Evolutionary conservation across 2,797 vertebrate species (phyloP).

Genomic region (Rhinoraja longicauda): DNA sequence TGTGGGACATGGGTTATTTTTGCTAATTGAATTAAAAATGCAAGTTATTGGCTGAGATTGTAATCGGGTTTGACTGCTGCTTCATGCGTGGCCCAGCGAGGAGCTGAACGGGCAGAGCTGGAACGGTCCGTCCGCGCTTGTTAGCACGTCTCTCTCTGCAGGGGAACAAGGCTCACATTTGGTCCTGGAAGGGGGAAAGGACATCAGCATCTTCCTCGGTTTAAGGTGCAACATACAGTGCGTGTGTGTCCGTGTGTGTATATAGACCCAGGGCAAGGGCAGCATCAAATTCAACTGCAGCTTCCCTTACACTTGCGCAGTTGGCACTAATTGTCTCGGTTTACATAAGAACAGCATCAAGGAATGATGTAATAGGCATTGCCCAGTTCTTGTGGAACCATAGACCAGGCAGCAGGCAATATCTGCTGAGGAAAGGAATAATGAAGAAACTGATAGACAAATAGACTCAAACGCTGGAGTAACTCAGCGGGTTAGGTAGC

Average conservation of each 20-base stretch:
- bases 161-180: not conserved
- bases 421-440: not conserved
- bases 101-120: not conserved
- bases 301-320: not conserved
- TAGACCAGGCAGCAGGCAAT: not conserved
- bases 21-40: conserved; percentile 33
- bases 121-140: not conserved
- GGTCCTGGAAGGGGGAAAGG: not conserved
- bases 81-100: not conserved
- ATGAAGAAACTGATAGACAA: not conserved
- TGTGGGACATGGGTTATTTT: conserved; percentile 27
- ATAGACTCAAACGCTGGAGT: too few relatives aligned
- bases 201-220: not conserved
- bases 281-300: not conserved
- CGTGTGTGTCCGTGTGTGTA: not conserved
- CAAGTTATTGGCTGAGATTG: conserved; percentile 32
- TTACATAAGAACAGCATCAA: not conserved
- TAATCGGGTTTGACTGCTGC: conserved; percentile 22
- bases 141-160: not conserved
- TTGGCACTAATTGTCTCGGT: not conserved
- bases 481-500: too few relatives aligned
- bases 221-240: not conserved
- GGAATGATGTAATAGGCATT: not conserved
- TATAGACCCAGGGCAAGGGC: not conserved
- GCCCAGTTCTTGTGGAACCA: not conserved